Base-by-base conservation (phyloP, 2,888 invertebrate species). In the Lepidocyrtoides sp. region DNA sequence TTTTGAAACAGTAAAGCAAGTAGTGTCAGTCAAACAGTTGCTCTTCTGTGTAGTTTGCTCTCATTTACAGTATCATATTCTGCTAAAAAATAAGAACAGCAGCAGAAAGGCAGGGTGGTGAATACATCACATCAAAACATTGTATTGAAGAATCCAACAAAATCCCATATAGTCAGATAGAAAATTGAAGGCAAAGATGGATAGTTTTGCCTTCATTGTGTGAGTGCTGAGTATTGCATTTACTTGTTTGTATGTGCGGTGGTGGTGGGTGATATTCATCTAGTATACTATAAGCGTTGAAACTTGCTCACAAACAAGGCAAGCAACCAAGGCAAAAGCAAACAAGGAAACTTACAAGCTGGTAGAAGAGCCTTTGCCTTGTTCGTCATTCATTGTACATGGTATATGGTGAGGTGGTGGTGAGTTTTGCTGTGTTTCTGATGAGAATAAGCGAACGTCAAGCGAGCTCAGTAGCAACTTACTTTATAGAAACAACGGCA, bases 1-100 rank as follows among this genome's bases (percentile, higher is more conserved):
- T 26, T 77, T 75, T 41, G 32, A 86, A 86, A 60, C 48, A 77
- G 77, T 63, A 75, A 86, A 86, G 75, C 85, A 85, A 75, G 86
- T 85, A 93, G 92, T 93, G 93, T 93, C 92, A 92, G 92, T 92
- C 92, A 92, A 92, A 92, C 91, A 93, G 92, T 91, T 89, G 91
- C 91, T 91, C 91, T 89, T 48, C 29, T 36, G 41, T 44, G 23
- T 44, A n/a, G 26, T 23, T 14, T 86, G 82, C 85, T 91, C 63
- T 75, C 26, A 83, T 75, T 77, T 77, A 51, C 77, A 77, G 51
- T 77, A 48, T 77, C 29, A 77, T 77, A 77, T 77, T 51, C n/a
- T 32, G 1, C 48, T 51, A 29, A 72, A 36, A 77, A 36, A 69
- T 69, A 87, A n/a, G 41, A 20, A 12, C 60, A 60, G 82, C 32